Evolutionary conservation across 2,113 vertebrate genomes (phyloP).

Genomic region (Toxostoma redivivum): DNA sequence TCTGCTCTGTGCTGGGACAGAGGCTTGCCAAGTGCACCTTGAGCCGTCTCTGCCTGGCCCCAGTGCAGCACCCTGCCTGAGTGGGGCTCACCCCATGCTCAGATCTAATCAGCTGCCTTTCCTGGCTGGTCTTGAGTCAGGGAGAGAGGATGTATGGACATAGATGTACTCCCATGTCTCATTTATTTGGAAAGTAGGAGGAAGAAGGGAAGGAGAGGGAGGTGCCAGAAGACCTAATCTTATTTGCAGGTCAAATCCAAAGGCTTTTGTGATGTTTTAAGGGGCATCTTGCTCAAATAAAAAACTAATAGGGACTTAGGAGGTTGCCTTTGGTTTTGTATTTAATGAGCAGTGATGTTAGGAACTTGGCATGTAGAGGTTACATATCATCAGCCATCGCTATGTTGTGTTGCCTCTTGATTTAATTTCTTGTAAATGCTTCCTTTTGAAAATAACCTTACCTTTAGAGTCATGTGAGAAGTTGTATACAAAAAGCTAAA

Average conservation of each 20-base stretch:
- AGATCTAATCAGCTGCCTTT: not conserved
- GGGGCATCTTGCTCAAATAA: not conserved
- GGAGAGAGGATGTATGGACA: not conserved
- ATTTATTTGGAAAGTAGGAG: not conserved
- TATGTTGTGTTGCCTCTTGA: not conserved
- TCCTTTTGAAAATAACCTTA: not conserved
- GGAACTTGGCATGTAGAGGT: not conserved
- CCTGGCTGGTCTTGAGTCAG: not conserved
- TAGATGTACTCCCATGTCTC: not conserved
- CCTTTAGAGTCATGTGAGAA: not conserved
- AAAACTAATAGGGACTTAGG: not conserved
- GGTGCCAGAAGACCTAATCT: not conserved
- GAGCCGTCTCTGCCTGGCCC: not conserved
- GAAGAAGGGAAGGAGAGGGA: not conserved
- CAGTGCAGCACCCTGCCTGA: not conserved
- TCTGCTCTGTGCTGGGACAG: not conserved
- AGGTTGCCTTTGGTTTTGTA: not conserved
- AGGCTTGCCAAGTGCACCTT: not conserved
- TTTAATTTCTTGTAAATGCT: not conserved
- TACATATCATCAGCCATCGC: not conserved
- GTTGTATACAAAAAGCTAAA: not conserved
- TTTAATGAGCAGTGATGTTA: not conserved
- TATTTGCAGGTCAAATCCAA: not conserved
- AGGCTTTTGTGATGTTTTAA: not conserved
- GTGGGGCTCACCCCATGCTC: fast-evolving